Evolutionary conservation across 2,113 vertebrate genomes (phyloP).

Genomic region (Dendropsophus ebraccatus): DNA sequence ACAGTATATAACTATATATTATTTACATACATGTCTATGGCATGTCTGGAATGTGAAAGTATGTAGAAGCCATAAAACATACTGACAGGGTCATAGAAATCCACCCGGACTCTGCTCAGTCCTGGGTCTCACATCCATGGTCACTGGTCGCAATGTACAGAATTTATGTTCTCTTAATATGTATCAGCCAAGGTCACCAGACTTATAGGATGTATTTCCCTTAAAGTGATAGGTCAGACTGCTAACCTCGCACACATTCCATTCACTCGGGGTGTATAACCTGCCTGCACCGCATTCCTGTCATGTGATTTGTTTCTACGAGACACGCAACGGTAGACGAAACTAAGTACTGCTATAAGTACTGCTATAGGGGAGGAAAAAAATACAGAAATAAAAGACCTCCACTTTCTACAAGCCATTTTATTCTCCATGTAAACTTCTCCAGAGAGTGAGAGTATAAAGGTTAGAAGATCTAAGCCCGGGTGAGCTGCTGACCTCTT

Average conservation of each 20-base stretch:
- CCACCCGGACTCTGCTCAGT: not conserved
- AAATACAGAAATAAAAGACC: too few relatives aligned
- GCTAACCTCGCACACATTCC: not conserved
- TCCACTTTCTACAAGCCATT: too few relatives aligned
- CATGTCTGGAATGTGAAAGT: not conserved
- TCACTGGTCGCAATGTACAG: not conserved
- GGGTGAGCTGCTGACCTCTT: too few relatives aligned
- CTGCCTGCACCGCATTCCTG: not conserved
- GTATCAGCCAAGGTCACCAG: not conserved
- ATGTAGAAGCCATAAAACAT: not conserved
- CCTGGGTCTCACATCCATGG: not conserved
- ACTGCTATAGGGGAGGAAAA: too few relatives aligned
- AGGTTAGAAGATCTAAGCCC: too few relatives aligned
- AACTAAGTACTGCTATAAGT: too few relatives aligned
- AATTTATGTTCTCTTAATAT: too few relatives aligned
- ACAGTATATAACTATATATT: not conserved
- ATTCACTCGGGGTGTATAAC: not conserved
- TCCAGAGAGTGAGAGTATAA: too few relatives aligned
- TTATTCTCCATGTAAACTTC: too few relatives aligned
- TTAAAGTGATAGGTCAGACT: not conserved
- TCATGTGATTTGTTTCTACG: not conserved
- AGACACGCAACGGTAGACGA: not conserved
- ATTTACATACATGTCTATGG: not conserved
- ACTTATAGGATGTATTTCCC: not conserved
- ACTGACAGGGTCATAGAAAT: not conserved